A percentile compares a stretch with the other conserved stretches of the same genome.
These are phyloP conservation scores for Danio aesculapii DNA, from an alignment of 2,797 vertebrate species.

Conservation along the genomic window DNA sequence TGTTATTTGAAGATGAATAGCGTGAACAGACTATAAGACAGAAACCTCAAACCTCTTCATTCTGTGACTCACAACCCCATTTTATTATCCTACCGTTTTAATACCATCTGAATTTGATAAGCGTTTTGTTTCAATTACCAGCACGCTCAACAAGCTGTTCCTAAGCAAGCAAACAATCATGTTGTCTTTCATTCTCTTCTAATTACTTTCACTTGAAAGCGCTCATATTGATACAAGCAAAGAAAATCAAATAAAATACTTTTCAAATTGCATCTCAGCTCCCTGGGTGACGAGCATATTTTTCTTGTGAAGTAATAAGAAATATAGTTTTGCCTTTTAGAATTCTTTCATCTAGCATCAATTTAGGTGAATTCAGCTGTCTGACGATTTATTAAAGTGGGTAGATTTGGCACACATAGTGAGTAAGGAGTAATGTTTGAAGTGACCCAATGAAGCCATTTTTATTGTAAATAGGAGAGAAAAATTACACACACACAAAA, in stretches of 20 bases:
- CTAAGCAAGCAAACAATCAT: conserved; percentile 35
- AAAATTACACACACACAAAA: too few relatives aligned
- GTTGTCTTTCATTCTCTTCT: conserved; percentile 24
- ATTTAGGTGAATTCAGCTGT: conserved; percentile 9
- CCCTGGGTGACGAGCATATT: conserved; percentile 34
- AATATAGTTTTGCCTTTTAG: conserved; percentile 30
- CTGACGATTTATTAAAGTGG: too few relatives aligned
- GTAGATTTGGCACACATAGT: too few relatives aligned
- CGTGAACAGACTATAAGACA: background rate
- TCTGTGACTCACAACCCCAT: background rate
- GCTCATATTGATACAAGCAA: conserved; percentile 13
- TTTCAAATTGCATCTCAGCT: conserved; percentile 29
- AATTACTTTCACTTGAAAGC: conserved; percentile 31
- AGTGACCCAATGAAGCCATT: too few relatives aligned
- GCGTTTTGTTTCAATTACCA: conserved; percentile 42
- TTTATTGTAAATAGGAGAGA: too few relatives aligned
- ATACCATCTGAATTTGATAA: conserved; percentile 33
- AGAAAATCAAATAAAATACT: conserved; percentile 42
- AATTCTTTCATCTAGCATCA: conserved; percentile 37
- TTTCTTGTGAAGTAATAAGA: conserved; percentile 32
- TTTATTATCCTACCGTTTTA: conserved; percentile 34
- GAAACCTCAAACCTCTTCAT: background rate
- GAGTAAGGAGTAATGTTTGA: too few relatives aligned
- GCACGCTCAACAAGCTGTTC: background rate
- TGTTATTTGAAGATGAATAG: background rate